These are phyloP conservation scores for Nettapus auritus DNA, from an alignment of 2,113 vertebrate genomes.

Conservation along the genomic window DNA sequence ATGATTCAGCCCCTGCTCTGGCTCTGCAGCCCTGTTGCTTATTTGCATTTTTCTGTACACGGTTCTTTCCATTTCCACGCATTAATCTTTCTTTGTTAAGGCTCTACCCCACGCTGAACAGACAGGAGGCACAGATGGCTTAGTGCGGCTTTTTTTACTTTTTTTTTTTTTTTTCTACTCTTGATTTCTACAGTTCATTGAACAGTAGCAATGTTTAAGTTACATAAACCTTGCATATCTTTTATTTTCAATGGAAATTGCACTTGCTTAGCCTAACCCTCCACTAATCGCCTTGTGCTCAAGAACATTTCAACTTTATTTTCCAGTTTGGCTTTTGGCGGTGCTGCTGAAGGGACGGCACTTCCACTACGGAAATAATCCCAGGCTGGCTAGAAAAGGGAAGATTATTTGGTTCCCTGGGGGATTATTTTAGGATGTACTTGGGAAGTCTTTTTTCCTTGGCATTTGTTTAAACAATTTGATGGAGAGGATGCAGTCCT, in stretches of 20 bases:
- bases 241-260: neutral
- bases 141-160: neutral
- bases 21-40: neutral
- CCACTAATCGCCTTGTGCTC: neutral
- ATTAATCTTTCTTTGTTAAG: constrained; percentile 14
- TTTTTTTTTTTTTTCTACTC: neutral
- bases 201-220: constrained; percentile 8
- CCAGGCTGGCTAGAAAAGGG: neutral
- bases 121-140: constrained; percentile 45
- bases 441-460: neutral
- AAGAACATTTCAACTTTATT: neutral
- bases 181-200: constrained; percentile 20
- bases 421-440: neutral
- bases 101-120: constrained; percentile 1
- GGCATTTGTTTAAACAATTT: neutral
- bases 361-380: neutral
- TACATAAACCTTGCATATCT: constrained; percentile 20
- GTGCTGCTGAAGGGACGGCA: accelerated
- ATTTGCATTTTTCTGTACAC: constrained; percentile 30
- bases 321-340: neutral
- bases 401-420: neutral
- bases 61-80: constrained; percentile 41
- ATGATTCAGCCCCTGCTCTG: neutral
- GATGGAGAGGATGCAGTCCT: neutral
- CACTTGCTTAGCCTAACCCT: neutral